phyloP scores from a whole-genome alignment of 2,113 vertebrate genomes.

The Dissostichus mawsoni region DNA sequence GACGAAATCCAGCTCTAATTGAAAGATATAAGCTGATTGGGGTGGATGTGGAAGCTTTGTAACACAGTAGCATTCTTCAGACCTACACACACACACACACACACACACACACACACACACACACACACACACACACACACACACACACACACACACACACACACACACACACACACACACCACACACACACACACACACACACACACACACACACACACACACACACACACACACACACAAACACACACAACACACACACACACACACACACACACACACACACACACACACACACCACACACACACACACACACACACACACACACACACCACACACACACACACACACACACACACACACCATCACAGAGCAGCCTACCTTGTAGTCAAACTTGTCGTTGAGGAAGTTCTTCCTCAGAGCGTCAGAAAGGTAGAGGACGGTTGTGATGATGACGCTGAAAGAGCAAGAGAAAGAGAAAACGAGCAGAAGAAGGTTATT shows the following conservation, averaged over 20 bases:
- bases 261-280: background rate
- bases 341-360: background rate
- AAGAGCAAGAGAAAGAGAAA: slow-evolving; percentile 49
- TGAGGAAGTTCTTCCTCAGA: slow-evolving; percentile 97
- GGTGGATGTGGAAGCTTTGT: too few species aligned
- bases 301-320: background rate
- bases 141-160: background rate
- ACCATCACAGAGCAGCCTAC: slow-evolving; percentile 66
- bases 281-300: background rate
- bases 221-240: background rate
- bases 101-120: background rate
- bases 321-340: background rate
- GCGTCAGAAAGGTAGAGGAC: slow-evolving; percentile 98
- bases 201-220: background rate
- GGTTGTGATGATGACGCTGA: slow-evolving; percentile 97
- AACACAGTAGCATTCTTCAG: too few species aligned
- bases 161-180: background rate
- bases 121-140: too few species aligned
- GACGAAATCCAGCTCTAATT: background rate
- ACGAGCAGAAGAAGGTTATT: background rate
- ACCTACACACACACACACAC: background rate
- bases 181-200: background rate
- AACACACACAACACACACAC: background rate
- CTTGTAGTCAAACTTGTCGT: slow-evolving; percentile 98
- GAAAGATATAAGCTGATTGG: too few species aligned